Evolutionary conservation across 2,888 invertebrate genomes (phyloP), one percentile per base, ranked within the genome.

Genomic region (Morpho deidamia): DNA sequence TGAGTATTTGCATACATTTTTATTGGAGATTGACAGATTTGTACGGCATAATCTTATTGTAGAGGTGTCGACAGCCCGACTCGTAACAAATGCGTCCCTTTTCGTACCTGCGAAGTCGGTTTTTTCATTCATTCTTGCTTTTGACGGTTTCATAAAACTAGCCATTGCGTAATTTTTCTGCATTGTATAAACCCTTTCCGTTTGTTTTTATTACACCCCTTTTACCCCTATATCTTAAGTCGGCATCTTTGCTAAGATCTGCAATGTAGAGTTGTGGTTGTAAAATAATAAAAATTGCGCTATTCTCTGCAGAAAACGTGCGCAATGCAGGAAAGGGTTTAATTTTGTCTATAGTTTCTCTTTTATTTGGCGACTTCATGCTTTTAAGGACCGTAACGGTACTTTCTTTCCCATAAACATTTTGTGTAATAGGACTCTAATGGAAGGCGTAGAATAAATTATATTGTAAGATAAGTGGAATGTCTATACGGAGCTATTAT

Each of bases 121-220:
- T 83, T 86, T 84, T 82, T 78, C 71, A 56, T 51, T 59, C 59
- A 7, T 7, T 34, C 10, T 7, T 59, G 55, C 66, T 72, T 73
- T 74, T 69, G 63, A 69, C 68, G 66, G 62, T 58, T 53, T 74
- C 79, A 67, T 86, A 85, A 86, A 87, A 81, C 74, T 74, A 61
- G 74, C 67, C 69, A 80, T 88, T 87, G 89, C 89, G 83, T 86
- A 89, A 87, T 83, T 84, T 82, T 87, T 86, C 85, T 74, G 85
- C 84, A 83, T 87, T 87, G 81, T 84, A 69, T 75, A 80, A 87
- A 89, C 88, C 88, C 89, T 88, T 89, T 89, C 83, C 84, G 82
- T 84, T 84, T 84, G 85, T 85, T 83, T 87, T 86, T 85, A 85
- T 82, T 79, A 84, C 81, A 78, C 65, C 76, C 82, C 72, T 81